Base-by-base conservation (phyloP, 2,888 invertebrate species). In the Teleogryllus oceanicus region DNA sequence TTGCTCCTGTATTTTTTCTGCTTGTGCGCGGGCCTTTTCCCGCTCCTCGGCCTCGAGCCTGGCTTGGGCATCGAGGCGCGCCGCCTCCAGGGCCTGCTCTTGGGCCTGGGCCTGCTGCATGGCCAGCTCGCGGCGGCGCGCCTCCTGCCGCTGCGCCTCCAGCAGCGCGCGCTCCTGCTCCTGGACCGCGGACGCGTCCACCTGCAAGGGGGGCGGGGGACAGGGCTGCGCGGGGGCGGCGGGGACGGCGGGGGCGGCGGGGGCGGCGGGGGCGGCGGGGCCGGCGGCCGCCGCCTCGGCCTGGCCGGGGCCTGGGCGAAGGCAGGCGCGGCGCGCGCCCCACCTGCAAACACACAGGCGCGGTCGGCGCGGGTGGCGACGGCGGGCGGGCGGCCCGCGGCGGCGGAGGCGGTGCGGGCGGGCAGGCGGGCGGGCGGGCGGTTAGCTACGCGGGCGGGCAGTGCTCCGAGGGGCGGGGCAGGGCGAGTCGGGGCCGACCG, bases 1-100 rank as follows among this genome's bases (percentile, higher is more conserved):
- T 21, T 11, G n/a, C 24, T 75, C 75, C 13, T 75, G 4, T 21
- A n/a, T 24, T 3, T 75, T 20, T 75, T 20, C 80, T 84, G 85
- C 80, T 84, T 85, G 85, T 84, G 50, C 77, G 82, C 80, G 50
- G 37, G 50, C 78, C 80, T 81, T 80, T 51, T 79, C 79, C 12
- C 24, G 24, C 24, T 24, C 24, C 24, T 24, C 2, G 5, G 5
- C 37, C 8, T 37, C 37, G 37, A 0, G 37, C 5, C 5, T 5
- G 37, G 37, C 37, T 8, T 37, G 37, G 5, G 37, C 37, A 5
- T 37, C 37, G 37, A 37, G 37, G 37, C 37, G 37, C 62, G 13
- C n/a, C 62, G 16, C 16, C 62, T 10, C 11, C 62, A 5, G 16
- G 16, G 62, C 62, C 13, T 18, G 13, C 62, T 62, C 62, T 62